Evolutionary conservation across 1,140 invertebrate genomes (phyloP).

Genomic region (Tetragonula clypearis): DNA sequence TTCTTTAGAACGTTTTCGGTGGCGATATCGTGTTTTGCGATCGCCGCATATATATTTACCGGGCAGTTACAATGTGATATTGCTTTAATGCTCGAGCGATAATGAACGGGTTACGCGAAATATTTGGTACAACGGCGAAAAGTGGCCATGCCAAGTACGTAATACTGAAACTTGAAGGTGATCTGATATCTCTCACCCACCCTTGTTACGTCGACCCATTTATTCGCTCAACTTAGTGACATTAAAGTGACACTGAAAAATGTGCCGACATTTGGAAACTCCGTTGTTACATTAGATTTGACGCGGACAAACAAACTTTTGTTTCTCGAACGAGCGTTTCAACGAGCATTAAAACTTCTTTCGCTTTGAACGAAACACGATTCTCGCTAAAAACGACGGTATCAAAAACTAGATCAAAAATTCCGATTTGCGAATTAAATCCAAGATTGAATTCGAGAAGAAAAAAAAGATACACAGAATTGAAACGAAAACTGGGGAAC

Average conservation of each 20-base stretch:
- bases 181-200: not conserved
- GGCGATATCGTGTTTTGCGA: slow-evolving; percentile 18
- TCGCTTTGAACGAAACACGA: too few relatives aligned
- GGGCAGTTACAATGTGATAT: slow-evolving; percentile 10
- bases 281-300: too few relatives aligned
- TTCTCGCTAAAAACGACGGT: too few relatives aligned
- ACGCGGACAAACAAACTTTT: too few relatives aligned
- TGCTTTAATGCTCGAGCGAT: slow-evolving; percentile 30
- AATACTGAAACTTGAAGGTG: not conserved
- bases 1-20: not conserved
- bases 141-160: not conserved
- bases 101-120: slow-evolving; percentile 8
- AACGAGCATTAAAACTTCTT: too few relatives aligned
- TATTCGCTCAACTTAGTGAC: not conserved
- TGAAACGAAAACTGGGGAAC: not conserved
- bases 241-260: too few relatives aligned
- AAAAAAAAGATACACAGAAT: not conserved
- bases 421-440: too few relatives aligned
- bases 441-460: too few relatives aligned
- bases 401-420: too few relatives aligned
- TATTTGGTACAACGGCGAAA: slow-evolving; percentile 12
- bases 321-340: not conserved
- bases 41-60: slow-evolving; percentile 6
- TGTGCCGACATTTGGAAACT: too few relatives aligned
- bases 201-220: not conserved